phyloP scores from a whole-genome alignment of 2,888 invertebrate species.

The Meloe dianella region DNA sequence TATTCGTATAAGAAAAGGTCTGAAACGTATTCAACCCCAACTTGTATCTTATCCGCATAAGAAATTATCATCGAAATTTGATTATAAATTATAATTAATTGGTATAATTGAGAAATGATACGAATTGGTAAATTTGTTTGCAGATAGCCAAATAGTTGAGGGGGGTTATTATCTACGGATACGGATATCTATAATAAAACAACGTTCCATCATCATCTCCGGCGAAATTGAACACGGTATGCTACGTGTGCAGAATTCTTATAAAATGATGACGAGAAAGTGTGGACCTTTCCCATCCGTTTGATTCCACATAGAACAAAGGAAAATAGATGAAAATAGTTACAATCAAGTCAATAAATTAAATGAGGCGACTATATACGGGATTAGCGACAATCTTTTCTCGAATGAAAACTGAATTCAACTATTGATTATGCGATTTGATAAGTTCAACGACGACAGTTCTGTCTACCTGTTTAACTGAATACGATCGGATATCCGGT shows the following conservation, averaged over 20 bases:
- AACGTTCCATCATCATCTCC: slow-evolving; percentile 51
- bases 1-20: neutral
- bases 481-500: no score
- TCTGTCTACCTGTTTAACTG: no score
- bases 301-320: slow-evolving; percentile 38
- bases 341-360: slow-evolving; percentile 51
- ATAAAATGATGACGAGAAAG: slow-evolving; percentile 20
- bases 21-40: neutral
- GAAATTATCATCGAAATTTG: neutral
- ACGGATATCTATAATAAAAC: slow-evolving; percentile 52
- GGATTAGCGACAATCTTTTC: slow-evolving; percentile 30
- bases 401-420: neutral
- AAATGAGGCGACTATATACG: slow-evolving; percentile 44
- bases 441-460: no score
- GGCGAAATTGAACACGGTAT: slow-evolving; percentile 51
- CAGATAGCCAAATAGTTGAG: slow-evolving; percentile 27
- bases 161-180: slow-evolving; percentile 44
- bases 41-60: no score
- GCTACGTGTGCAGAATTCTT: slow-evolving; percentile 56
- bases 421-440: neutral
- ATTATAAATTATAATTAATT: neutral
- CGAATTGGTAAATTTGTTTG: neutral
- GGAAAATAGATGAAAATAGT: slow-evolving; percentile 47
- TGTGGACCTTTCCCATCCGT: slow-evolving; percentile 22
- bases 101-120: neutral